Evolutionary conservation across 2,797 vertebrate species (phyloP).

Genomic region (Champsocephalus gunnari): DNA sequence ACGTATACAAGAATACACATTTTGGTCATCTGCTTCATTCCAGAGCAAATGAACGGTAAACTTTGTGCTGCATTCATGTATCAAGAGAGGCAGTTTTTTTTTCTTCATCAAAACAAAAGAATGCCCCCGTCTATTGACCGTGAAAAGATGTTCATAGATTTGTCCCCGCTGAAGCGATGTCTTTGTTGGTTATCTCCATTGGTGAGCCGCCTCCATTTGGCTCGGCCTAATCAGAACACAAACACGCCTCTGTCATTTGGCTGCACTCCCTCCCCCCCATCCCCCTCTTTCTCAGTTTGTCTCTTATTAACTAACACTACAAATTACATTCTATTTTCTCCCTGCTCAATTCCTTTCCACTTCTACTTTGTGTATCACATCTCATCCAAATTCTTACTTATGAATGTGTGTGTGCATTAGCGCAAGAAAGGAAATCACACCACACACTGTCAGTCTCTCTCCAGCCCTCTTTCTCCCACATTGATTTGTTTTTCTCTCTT

Average conservation of each 20-base stretch:
- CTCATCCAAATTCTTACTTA: conserved; percentile 16
- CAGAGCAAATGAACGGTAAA: conserved; percentile 47
- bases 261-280: conserved; percentile 62
- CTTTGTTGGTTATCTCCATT: conserved; percentile 83
- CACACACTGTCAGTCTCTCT: conserved; percentile 17
- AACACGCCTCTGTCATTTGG: conserved; percentile 86
- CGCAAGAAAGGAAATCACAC: conserved; percentile 17
- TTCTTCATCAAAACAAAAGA: conserved; percentile 70
- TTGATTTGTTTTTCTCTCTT: conserved; percentile 49
- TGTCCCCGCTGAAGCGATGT: conserved; percentile 75
- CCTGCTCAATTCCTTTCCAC: conserved; percentile 42
- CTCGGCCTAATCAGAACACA: conserved; percentile 83
- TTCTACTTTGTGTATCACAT: conserved; percentile 23
- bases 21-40: conserved; percentile 38
- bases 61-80: conserved; percentile 48
- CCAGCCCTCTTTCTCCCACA: conserved; percentile 19
- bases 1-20: conserved; percentile 16
- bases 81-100: conserved; percentile 36
- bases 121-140: conserved; percentile 71
- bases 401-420: not conserved
- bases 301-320: conserved; percentile 58
- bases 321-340: conserved; percentile 52
- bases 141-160: conserved; percentile 80
- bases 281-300: conserved; percentile 41
- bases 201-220: conserved; percentile 80